These are phyloP conservation scores for Tenualosa thibaudeaui DNA, from an alignment of 2,797 vertebrate genomes.

Conservation along the genomic window DNA sequence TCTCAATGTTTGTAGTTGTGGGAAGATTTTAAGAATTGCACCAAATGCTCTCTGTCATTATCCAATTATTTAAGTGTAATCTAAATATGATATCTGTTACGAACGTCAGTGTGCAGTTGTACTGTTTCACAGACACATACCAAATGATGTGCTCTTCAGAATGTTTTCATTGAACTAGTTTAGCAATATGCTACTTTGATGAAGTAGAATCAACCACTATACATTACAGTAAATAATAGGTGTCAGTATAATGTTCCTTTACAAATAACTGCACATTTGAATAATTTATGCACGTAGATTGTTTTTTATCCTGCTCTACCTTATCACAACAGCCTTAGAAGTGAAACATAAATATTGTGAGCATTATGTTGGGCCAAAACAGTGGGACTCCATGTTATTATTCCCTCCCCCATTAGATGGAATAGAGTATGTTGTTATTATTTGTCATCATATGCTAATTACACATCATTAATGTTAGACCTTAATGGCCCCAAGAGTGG, in stretches of 20 bases:
- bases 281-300: conserved; percentile 75
- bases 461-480: conserved; percentile 95
- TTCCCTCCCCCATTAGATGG: conserved; percentile 85
- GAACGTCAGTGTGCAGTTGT: background rate
- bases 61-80: conserved; percentile 45
- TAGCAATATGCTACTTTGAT: conserved; percentile 56
- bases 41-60: conserved; percentile 57
- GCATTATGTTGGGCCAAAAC: conserved; percentile 75
- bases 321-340: conserved; percentile 70
- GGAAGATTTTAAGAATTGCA: conserved; percentile 56
- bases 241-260: conserved; percentile 65
- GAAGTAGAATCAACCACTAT: conserved; percentile 62
- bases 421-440: conserved; percentile 88
- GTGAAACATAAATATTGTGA: conserved; percentile 77
- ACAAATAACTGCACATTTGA: conserved; percentile 72
- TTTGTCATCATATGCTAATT: conserved; percentile 98
- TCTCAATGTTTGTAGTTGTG: conserved; percentile 55
- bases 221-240: conserved; percentile 69
- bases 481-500: conserved; percentile 84
- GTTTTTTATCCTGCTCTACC: conserved; percentile 72
- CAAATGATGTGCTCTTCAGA: background rate
- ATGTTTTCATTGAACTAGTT: conserved; percentile 33
- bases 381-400: conserved; percentile 90
- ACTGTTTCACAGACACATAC: background rate
- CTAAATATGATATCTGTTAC: background rate